Conservation (phyloP, 1,140 invertebrate genomes). For the Papilio machaon region DNA sequence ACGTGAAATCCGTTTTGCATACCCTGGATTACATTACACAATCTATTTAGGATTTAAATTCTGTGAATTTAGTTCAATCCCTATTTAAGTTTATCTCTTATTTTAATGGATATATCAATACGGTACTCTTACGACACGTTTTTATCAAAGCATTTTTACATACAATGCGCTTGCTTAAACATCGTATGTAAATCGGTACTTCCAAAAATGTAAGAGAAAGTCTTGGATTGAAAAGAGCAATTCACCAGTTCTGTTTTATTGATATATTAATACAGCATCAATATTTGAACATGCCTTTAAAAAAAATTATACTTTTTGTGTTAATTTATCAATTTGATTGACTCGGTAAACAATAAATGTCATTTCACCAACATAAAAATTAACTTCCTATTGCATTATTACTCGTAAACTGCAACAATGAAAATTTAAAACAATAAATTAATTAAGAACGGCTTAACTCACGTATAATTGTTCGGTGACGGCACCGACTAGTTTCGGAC, state of each 20-base stretch:
- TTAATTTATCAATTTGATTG: no score
- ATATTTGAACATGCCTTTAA: background rate
- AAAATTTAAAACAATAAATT: no score
- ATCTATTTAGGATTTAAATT: background rate
- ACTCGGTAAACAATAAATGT: no score
- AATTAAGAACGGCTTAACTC: no score
- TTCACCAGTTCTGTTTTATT: slow-evolving; percentile 12
- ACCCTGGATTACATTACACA: slow-evolving; percentile 4
- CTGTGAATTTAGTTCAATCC: slow-evolving; percentile 30
- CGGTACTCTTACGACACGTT: slow-evolving; percentile 13
- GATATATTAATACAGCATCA: background rate
- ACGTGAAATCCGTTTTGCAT: no score
- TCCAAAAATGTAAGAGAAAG: slow-evolving; percentile 34
- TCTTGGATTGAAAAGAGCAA: background rate
- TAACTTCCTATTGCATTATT: background rate
- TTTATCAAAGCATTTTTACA: slow-evolving; percentile 33
- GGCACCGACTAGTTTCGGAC: no score
- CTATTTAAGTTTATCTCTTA: slow-evolving; percentile 27
- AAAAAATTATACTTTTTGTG: no score
- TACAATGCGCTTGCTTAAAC: slow-evolving; percentile 33
- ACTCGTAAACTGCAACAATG: background rate
- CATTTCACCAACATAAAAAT: background rate
- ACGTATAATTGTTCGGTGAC: no score
- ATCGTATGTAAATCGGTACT: slow-evolving; percentile 23
- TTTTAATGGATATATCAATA: slow-evolving; percentile 32